Base-by-base conservation (phyloP, 2,113 vertebrate genomes). In the Scomber japonicus region DNA sequence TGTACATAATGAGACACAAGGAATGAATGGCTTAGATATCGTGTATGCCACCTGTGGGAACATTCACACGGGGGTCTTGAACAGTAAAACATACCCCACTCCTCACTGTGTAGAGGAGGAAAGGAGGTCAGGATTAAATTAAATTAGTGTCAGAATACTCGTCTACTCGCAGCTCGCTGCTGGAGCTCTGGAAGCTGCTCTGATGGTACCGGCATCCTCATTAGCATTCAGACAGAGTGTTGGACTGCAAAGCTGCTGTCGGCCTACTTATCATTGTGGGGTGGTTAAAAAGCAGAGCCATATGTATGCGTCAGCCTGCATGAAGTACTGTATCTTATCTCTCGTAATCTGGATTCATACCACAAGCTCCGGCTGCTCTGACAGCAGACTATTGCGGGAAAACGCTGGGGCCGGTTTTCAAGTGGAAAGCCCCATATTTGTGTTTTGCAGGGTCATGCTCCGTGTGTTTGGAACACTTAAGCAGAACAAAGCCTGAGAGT, bases 201-300 rank as follows among this genome's bases (percentile, higher is more conserved):
- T 71, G 73, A 81, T 71, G 71, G 71, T 48, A 16, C 27, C 3
- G 13, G 63, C 40, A 11, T 66, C 60, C 84, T 94, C 76, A 92
- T 93, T 93, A 90, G 87, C 74, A 93, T 93, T 90, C 93, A 85
- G 71, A 71, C 78, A 53, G 67, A 30, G 90, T 57, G 73, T 57
- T 11, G 65, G 78, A 50, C 72, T 82, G 82, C 88, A 82, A 87
- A 88, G 89, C 87, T 85, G 71, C 87, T 76, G 88, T 86, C 89
- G 67, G 87, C 87, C 90, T 85, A 87, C 83, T 90, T 92, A 90
- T 92, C 83, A 88, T 71, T 75, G 81, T 30, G 70, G 70, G 84
- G n/a, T 45, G 53, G 70, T 82, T 80, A 79, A 86, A 84, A 83
- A 76, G 85, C 89, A 80, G 69, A 73, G 84, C 81, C 75, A 80